Evolutionary conservation across 2,888 invertebrate species (phyloP), one percentile per base, ranked within the genome.

Genomic region (Eubasilissa splendida): DNA sequence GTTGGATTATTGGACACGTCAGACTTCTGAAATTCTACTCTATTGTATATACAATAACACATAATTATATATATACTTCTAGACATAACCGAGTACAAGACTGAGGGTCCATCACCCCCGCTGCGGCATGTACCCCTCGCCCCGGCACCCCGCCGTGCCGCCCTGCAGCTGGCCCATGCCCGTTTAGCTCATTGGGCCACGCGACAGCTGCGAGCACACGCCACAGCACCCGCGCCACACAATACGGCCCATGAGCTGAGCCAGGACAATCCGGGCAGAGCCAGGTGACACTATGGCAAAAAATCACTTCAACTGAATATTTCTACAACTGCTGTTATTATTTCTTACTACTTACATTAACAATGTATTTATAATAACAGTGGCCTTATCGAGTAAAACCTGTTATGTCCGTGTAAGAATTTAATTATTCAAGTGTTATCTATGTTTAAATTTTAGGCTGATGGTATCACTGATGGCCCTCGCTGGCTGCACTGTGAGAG

Each of bases 231-330:
- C 52, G 75, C 79, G 4, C 82, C 82, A 2, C 73, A 78, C 31
- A 90, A 90, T 85, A 89, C 88, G 85, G 90, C 90, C 3, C 90
- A 90, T 3, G 89, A 90, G 83, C 89, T 90, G 7, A 85, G 90
- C 83, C 85, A 90, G 80, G 90, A 89, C 84, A 87, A 88, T 83
- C 90, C 90, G 42, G 87, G 89, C 5, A 87, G 90, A 84, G 90
- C 90, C 1, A 89, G 91, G 91, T 90, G 83, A 84, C n/a, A 5
- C 0, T 4, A 33, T 9, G 4, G 10, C 4, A 7, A 31, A 11
- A 11, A 65, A 56, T 22, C 22, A 22, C 65, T 22, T 11, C 3
- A 11, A 8, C 63, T 4, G 4, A 63, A 63, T 11, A 63, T 11
- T 4, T 3, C 14, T 59, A 22, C 22, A 22, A 12, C 9, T 2